Evolutionary conservation across 35 echinoderm and acorn worm genomes (phyloP).

Genomic region (Holothuria glaberrima): DNA sequence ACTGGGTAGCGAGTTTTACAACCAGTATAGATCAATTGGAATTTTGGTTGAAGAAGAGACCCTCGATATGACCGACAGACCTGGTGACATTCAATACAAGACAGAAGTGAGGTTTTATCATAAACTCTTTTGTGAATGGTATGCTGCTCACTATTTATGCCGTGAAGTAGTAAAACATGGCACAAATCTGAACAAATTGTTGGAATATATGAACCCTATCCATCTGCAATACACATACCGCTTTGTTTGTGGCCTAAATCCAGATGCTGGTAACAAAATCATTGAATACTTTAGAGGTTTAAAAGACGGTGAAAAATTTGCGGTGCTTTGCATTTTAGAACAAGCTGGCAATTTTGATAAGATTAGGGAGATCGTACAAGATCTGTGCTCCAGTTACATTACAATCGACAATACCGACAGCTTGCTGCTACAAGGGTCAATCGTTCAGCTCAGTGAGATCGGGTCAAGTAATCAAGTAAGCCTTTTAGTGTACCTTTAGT

Average conservation of each 20-base stretch:
- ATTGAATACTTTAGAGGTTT: not conserved
- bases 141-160: not conserved
- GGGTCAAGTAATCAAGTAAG: not conserved
- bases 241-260: conserved; percentile 5
- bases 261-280: not conserved
- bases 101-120: not conserved
- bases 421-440: not conserved
- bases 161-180: not conserved
- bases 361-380: not conserved
- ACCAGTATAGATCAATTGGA: not conserved
- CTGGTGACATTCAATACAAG: not conserved
- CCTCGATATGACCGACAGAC: not conserved
- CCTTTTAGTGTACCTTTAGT: too few species aligned
- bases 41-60: conserved; percentile 12
- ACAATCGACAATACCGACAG: conserved; percentile 3
- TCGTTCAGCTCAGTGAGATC: not conserved
- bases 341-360: not conserved
- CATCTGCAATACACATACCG: not conserved
- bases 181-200: too few species aligned
- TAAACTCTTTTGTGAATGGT: too few species aligned
- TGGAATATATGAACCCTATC: not conserved
- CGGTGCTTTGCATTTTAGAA: not conserved
- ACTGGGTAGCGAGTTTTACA: not conserved
- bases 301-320: not conserved
- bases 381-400: not conserved